A percentile compares a stretch with the other conserved stretches of the same genome.
These are phyloP conservation scores for Neoniphon sammara DNA, from an alignment of 2,797 vertebrate genomes.

Conservation along the genomic window DNA sequence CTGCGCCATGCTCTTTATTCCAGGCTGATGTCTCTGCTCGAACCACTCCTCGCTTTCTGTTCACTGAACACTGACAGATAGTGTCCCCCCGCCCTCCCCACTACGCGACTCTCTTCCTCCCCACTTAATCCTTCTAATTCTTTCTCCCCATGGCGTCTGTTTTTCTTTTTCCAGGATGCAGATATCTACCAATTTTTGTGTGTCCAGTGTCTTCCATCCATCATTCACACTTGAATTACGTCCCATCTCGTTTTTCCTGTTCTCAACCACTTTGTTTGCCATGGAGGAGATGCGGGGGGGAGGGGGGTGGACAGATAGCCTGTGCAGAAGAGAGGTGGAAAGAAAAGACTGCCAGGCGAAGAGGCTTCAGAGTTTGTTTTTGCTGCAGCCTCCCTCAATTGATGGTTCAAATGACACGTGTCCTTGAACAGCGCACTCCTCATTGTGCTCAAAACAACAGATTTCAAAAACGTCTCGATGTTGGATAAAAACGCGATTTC, in stretches of 20 bases:
- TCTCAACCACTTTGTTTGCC: slow-evolving; percentile 42
- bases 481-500: slow-evolving; percentile 14
- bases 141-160: slow-evolving; percentile 47
- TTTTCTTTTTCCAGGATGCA: slow-evolving; percentile 58
- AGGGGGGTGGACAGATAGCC: slow-evolving; percentile 26
- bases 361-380: slow-evolving; percentile 56
- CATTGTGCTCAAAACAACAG: slow-evolving; percentile 41
- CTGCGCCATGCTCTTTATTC: slow-evolving; percentile 33
- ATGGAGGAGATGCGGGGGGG: slow-evolving; percentile 33
- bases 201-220: slow-evolving; percentile 34
- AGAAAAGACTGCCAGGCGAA: neutral
- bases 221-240: slow-evolving; percentile 63
- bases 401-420: slow-evolving; percentile 38
- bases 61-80: slow-evolving; percentile 29
- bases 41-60: slow-evolving; percentile 25
- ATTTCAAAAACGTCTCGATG: slow-evolving; percentile 34
- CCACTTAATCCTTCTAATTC: slow-evolving; percentile 52
- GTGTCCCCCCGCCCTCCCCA: neutral
- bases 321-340: slow-evolving; percentile 21
- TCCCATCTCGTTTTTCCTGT: slow-evolving; percentile 57
- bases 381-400: slow-evolving; percentile 33
- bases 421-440: slow-evolving; percentile 29
- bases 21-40: slow-evolving; percentile 40
- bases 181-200: slow-evolving; percentile 29
- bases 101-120: slow-evolving; percentile 14